Evolutionary conservation across 2,888 invertebrate genomes (phyloP), one percentile per base, ranked within the genome.

Genomic region (Fragum sueziense): DNA sequence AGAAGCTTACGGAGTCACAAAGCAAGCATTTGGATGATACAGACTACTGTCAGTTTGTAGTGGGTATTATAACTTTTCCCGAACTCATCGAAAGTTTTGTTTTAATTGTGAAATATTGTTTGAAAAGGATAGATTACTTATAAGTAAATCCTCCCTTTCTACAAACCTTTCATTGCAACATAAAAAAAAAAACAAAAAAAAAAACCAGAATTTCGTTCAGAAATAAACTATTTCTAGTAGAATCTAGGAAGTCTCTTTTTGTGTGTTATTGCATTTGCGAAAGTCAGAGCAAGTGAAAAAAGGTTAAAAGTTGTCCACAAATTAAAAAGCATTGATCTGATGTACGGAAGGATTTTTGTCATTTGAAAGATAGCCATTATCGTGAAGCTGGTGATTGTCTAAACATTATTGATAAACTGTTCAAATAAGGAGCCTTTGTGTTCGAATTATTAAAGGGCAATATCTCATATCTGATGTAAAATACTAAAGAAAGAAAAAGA

Each of bases 331-430:
- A 70, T 70, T 70, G 70, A 70, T 70, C 54, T 34, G 52, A 70
- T 14, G 54, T 29, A 17, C 20, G 54, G 52, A 70, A 54, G 33
- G 65, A 33, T 54, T 22, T 47, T 27, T 70, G 27, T 22, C 65
- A 65, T 33, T 41, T 34, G 76, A 72, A 61, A 71, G 77, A 74
- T 73, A 67, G 70, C 62, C 59, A 69, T 69, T 59, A 82, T 78
- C 75, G 76, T 80, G 70, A 57, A 65, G 37, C 37, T 47, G 52
- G 22, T 47, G 33, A 69, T 73, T 52, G 70, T 47, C 29, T 62
- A 57, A 74, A 65, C 57, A 70, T 33, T 76, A 79, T 75, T 73
- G 79, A 76, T 79, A 73, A 79, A 14, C 57, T 57, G 33, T 71
- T 17, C 29, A 68, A 78, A 78, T 59, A 76, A 47, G 67, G 37